Evolutionary conservation across 2,113 vertebrate species (phyloP).

Genomic region (Steatornis caripensis): DNA sequence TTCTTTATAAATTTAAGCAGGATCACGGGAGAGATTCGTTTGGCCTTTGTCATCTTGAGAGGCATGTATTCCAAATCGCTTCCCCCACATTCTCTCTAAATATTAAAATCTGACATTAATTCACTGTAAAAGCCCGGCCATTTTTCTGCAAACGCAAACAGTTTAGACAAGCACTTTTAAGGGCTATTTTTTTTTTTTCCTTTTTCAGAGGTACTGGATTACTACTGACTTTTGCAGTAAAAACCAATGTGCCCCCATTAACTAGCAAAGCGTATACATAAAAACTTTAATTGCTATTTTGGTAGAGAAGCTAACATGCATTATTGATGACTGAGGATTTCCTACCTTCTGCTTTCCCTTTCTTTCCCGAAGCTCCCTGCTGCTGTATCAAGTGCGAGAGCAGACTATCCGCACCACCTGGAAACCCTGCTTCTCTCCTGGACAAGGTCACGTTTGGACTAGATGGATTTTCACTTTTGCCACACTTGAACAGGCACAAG

Average conservation of each 20-base stretch:
- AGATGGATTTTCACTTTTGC: not conserved
- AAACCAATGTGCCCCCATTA: not conserved
- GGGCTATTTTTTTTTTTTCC: not conserved
- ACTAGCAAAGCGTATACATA: not conserved
- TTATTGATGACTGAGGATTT: not conserved
- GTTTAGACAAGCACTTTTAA: not conserved
- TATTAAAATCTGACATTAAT: not conserved
- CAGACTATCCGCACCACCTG: not conserved
- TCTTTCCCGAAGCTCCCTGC: not conserved
- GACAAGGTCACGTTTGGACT: not conserved
- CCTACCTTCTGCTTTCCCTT: not conserved
- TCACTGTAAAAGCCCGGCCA: not conserved
- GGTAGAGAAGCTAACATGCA: not conserved
- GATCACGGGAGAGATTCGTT: not conserved
- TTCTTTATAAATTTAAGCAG: not conserved
- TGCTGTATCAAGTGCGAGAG: fast-evolving
- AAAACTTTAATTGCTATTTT: not conserved
- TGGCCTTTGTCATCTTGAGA: not conserved
- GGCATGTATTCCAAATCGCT: not conserved
- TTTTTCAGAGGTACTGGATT: not conserved
- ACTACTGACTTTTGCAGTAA: not conserved
- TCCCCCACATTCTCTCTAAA: not conserved
- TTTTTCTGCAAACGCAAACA: not conserved
- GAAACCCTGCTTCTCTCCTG: not conserved
- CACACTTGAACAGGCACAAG: not conserved